phyloP scores from a whole-genome alignment of 2,888 invertebrate species.

The Lutraria lutraria region DNA sequence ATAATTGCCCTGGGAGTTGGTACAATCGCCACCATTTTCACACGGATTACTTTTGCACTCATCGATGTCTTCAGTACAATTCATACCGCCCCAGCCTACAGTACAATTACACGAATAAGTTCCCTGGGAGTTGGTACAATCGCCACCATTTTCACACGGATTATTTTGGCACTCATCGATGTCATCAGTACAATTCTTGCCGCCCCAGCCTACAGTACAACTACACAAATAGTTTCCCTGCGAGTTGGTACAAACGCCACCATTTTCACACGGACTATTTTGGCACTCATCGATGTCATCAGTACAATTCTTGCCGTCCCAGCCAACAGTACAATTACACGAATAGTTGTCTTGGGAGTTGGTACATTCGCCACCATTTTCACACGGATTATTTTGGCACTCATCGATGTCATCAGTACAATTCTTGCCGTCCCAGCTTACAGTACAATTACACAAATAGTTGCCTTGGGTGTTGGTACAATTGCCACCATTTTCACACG shows the following conservation, averaged over 20 bases:
- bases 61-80: constrained; percentile 33
- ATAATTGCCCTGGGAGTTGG: constrained; percentile 7
- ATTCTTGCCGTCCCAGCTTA: neutral
- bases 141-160: constrained; percentile 26
- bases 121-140: constrained; percentile 16
- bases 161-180: constrained; percentile 18
- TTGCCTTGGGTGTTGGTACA: too few relatives aligned
- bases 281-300: neutral
- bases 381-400: constrained; percentile 4
- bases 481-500: neutral
- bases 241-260: neutral
- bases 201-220: constrained; percentile 29
- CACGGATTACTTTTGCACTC: constrained; percentile 19
- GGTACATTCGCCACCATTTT: neutral
- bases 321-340: too few relatives aligned
- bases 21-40: neutral
- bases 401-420: constrained; percentile 15
- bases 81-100: neutral
- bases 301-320: too few relatives aligned
- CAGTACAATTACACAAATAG: neutral
- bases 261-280: neutral
- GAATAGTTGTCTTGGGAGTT: too few relatives aligned
- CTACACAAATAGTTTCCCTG: constrained; percentile 21
- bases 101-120: constrained; percentile 24
- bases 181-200: constrained; percentile 23